Conservation (phyloP, 2,113 vertebrate species). For the Mus musculus region GRCm39 chr17:83767501-83768000, state of each 20-base stretch:
- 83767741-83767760: background rate
- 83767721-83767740: no score
- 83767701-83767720: no score
- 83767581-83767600: no score
- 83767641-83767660: no score
- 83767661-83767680: no score
- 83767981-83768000: constrained; percentile 28
- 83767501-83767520: no score
- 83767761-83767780: constrained; percentile 6
- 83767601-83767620: no score
- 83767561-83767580: no score
- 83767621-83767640: no score
- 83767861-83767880: background rate
- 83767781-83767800: constrained; percentile 46
- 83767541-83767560: no score
- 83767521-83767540: no score
- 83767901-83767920: constrained; percentile 34
- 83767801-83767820: background rate
- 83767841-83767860: constrained; percentile 36
- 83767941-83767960: background rate
- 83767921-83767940: background rate
- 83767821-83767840: background rate
- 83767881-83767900: background rate
- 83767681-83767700: no score
- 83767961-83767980: constrained; percentile 23